Base-by-base conservation (phyloP, 2,888 invertebrate species). In the Polietes domitor region DNA sequence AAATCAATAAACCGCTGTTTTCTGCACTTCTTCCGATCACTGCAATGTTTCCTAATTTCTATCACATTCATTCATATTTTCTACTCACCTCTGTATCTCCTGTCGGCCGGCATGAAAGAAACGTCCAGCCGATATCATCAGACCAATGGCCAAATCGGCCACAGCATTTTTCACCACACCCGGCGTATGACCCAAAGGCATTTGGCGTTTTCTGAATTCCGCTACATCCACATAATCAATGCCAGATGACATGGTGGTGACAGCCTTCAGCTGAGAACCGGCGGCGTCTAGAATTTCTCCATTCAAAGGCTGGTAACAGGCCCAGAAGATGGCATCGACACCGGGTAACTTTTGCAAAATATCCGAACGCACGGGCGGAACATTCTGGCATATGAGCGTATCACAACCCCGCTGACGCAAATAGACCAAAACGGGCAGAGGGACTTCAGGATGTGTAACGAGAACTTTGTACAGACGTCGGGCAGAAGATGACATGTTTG, bases 181-280 rank as follows among this genome's bases (percentile, higher is more conserved):
- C 0, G 97, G 97, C 0, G 97, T 97, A 87, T 96, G 95, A 0
- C 97, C 97, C 0, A 98, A 92, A 37, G 93, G 93, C 71, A 98
- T 94, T 5, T 95, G 94, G 9, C 95, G 94, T 53, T 93, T 93
- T 90, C 94, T 95, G 71, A 97, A 93, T 89, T 95, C 97, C 0
- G 92, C 92, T 0, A 96, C 86, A 89, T 98, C 96, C 55, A 98
- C 94, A 88, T 97, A 96, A 90, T 98, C 97, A 83, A 95, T 94
- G 12, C 98, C 98, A 1, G 97, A 97, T 0, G 98, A 96, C 95
- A 97, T 96, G 0, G 97, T 95, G 0, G 95, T 95, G 0, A 98
- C 93, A 0, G 95, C 95, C 92, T 96, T 96, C 77, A 98, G 89
- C 74, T 94, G 93, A 0, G 94, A 92, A 1, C 97, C 92, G 5